Conservation (phyloP, 1,140 invertebrate species). For the Habropoda laboriosa region DNA sequence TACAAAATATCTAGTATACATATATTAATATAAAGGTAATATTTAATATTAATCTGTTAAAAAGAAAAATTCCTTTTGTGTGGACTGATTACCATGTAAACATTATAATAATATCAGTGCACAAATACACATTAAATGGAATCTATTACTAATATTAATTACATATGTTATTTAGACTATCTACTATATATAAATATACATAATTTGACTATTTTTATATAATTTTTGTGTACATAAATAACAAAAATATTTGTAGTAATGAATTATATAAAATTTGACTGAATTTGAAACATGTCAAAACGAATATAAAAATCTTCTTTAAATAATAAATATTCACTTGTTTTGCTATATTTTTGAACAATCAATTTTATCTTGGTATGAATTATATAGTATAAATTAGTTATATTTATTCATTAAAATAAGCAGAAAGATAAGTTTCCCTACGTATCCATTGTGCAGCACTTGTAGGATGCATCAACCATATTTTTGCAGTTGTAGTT, state of each 20-base stretch:
- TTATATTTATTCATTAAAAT: constrained; percentile 65
- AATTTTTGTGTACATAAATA: constrained; percentile 69
- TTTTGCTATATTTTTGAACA: not conserved
- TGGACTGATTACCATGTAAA: constrained; percentile 61
- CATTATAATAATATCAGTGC: constrained; percentile 55
- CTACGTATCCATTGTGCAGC: constrained; percentile 68
- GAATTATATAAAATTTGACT: constrained; percentile 57
- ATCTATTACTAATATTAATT: constrained; percentile 35
- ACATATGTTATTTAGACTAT: constrained; percentile 52
- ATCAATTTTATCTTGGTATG: not conserved
- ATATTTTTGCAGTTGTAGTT: constrained; percentile 74
- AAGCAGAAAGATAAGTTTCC: constrained; percentile 75
- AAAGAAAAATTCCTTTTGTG: constrained; percentile 31
- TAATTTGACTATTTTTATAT: constrained; percentile 67
- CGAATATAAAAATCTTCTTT: constrained; percentile 24
- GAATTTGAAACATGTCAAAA: constrained; percentile 36
- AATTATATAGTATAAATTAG: not conserved
- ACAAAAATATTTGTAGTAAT: constrained; percentile 43
- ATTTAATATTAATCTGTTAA: not conserved
- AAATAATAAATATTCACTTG: constrained; percentile 8
- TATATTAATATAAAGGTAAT: constrained; percentile 25
- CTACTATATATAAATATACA: constrained; percentile 45
- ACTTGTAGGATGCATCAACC: constrained; percentile 69
- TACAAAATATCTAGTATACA: not conserved
- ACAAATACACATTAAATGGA: constrained; percentile 10